Evolutionary conservation across 2,113 vertebrate genomes (phyloP).

Genomic region (Mormoops blainvillei): DNA sequence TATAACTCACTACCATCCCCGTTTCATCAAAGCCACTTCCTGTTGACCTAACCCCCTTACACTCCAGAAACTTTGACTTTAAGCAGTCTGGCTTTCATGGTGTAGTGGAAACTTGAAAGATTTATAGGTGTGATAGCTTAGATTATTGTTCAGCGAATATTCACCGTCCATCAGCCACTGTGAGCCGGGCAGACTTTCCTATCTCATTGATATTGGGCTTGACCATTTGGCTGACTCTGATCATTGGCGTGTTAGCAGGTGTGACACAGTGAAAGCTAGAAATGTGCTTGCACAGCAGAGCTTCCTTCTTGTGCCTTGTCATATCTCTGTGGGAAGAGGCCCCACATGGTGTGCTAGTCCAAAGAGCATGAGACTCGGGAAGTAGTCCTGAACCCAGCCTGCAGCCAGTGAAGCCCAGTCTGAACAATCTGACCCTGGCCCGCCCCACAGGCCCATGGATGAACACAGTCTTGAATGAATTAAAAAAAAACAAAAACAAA

Average conservation of each 20-base stretch:
- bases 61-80: not conserved
- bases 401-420: not conserved
- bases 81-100: not conserved
- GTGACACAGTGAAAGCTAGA: not conserved
- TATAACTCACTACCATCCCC: not conserved
- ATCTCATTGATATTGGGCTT: not conserved
- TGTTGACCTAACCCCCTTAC: not conserved
- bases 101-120: not conserved
- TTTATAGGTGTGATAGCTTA: not conserved
- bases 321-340: not conserved
- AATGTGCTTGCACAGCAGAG: not conserved
- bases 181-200: not conserved
- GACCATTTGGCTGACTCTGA: not conserved
- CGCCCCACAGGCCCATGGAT: not conserved
- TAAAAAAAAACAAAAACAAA: not conserved
- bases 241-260: not conserved
- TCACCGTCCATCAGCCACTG: not conserved
- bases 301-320: not conserved
- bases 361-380: not conserved
- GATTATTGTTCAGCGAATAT: not conserved
- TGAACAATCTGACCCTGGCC: not conserved
- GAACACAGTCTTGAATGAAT: not conserved
- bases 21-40: not conserved
- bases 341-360: rapidly evolving
- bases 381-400: not conserved